Evolutionary conservation across 2,113 vertebrate genomes (phyloP), one percentile per base, ranked within the genome.

Genomic region (Xiphorhynchus elegans): DNA sequence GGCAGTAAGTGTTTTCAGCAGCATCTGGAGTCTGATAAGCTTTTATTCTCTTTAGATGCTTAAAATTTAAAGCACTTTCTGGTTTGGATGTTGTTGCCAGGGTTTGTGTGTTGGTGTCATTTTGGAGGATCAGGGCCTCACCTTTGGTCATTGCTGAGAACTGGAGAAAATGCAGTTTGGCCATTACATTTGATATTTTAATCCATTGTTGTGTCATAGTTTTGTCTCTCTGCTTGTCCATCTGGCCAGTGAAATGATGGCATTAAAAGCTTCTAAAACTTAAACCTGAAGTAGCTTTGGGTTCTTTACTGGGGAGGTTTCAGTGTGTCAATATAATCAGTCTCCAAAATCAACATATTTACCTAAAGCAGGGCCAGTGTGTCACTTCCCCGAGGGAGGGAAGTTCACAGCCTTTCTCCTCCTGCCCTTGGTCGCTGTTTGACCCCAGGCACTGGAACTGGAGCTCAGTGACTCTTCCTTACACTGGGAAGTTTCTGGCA

Each of bases 141-240:
- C 19, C 49, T 77, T 46, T 21, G 55, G 28, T 50, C 5, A 0
- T 6, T 44, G 31, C 2, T 83, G 53, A 37, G 46, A 67, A 2
- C 58, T 77, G 64, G 73, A 58, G 63, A 6, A 80, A n/a, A n/a
- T 8, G 39, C 70, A 39, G 52, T 78, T 84, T 47, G 53, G 26
- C 42, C 35, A 3, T 35, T 69, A 7, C 9, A 1, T 1, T 62
- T 58, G 26, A 0, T 47, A 1, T 24, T 60, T 47, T 28, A 69
- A 25, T 33, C 29, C n/a, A 1, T 23, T 5, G 4, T 29, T 52
- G 37, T 70, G 37, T 44, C 25, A 4, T 2, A 10, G 31, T 35
- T 44, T 35, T 17, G 60, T 40, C 18, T 33, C 33, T 23, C 0
- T 10, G 28, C 17, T 26, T 9, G 17, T 52, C 87, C 58, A 15